phyloP scores from a whole-genome alignment of 35 echinoderm and acorn worm genomes.

The Lytechinus variegatus region DNA sequence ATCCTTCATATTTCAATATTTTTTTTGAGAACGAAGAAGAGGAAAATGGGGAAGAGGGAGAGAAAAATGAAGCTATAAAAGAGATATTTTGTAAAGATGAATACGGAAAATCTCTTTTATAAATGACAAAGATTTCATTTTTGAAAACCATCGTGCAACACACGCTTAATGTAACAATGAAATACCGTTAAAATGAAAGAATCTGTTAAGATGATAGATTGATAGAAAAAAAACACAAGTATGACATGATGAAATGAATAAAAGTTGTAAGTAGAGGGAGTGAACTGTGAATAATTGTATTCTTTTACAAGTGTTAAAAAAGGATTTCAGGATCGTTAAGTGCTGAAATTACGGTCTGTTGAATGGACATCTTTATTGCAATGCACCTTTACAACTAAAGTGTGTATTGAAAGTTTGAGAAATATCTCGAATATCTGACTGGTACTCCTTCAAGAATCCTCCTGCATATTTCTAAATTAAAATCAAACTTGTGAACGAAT shows the following conservation, averaged over 20 bases:
- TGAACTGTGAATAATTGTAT: neutral
- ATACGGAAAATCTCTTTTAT: too few relatives aligned
- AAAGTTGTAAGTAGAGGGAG: neutral
- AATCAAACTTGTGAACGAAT: too few relatives aligned
- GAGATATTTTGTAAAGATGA: neutral
- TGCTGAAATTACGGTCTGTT: too few relatives aligned
- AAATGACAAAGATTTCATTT: neutral
- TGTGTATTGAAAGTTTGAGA: too few relatives aligned
- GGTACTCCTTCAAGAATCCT: too few relatives aligned
- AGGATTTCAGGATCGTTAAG: too few relatives aligned
- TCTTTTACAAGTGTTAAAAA: neutral
- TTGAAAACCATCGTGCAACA: too few relatives aligned
- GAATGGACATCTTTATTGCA: too few relatives aligned
- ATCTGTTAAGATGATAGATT: neutral
- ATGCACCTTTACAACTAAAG: too few relatives aligned
- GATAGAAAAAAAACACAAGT: neutral
- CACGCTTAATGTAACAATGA: neutral
- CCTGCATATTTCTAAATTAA: too few relatives aligned
- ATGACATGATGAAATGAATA: neutral
- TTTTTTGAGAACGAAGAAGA: neutral
- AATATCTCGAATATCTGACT: too few relatives aligned
- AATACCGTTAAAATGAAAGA: neutral
- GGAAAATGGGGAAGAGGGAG: neutral
- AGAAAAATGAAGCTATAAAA: too few relatives aligned
- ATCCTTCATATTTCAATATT: conserved; percentile 7